Evolutionary conservation across 92 coral and sea anemone genomes (phyloP).

Genomic region (Palythoa grandiflora): DNA sequence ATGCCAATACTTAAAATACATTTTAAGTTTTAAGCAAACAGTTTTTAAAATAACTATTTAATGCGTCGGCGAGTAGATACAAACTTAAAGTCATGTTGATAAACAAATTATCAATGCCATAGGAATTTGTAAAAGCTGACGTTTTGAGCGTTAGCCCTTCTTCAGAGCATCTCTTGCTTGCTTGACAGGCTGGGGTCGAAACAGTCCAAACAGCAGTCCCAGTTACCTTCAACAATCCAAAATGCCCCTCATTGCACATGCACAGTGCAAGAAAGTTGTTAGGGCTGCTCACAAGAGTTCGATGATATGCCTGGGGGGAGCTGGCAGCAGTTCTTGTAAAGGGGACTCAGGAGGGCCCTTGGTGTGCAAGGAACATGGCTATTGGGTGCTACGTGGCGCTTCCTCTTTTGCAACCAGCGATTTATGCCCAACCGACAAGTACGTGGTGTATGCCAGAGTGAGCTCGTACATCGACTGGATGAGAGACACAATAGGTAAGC

Average conservation of each 20-base stretch:
- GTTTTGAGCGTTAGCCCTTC: too few species aligned
- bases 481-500: background rate
- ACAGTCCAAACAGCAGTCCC: background rate
- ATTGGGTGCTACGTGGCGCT: conserved; percentile 24
- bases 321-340: conserved; percentile 35
- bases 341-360: conserved; percentile 37
- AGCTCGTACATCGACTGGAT: conserved; percentile 36
- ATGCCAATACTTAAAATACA: too few species aligned
- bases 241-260: conserved; percentile 23
- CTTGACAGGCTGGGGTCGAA: conserved; percentile 8
- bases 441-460: conserved; percentile 27
- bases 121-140: too few species aligned
- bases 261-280: conserved; percentile 15
- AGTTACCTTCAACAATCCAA: conserved; percentile 22
- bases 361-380: conserved; percentile 24
- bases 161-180: too few species aligned
- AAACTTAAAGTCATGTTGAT: too few species aligned
- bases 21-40: too few species aligned
- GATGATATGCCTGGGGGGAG: conserved; percentile 28
- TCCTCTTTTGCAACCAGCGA: conserved; percentile 20
- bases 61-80: too few species aligned
- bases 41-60: too few species aligned
- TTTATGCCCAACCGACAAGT: conserved; percentile 19
- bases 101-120: too few species aligned
- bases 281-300: background rate